Evolutionary conservation across 1,140 invertebrate species (phyloP).

Genomic region (Hylyphantes graminicola): DNA sequence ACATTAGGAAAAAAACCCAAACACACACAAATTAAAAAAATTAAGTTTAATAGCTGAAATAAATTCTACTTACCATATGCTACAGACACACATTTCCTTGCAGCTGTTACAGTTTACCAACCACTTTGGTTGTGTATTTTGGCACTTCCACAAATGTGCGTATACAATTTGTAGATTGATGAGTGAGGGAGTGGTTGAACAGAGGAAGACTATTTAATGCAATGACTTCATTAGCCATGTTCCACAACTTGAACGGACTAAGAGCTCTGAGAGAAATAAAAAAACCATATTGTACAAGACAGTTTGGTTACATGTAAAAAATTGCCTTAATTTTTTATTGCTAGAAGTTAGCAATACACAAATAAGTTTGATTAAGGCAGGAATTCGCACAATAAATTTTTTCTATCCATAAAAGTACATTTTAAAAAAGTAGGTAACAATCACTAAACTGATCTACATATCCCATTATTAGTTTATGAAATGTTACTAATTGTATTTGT

Average conservation of each 20-base stretch:
- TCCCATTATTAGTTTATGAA: too few relatives aligned
- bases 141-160: slow-evolving; percentile 80
- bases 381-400: too few relatives aligned
- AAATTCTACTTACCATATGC: slow-evolving; percentile 75
- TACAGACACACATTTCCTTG: slow-evolving; percentile 79
- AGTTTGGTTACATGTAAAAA: too few relatives aligned
- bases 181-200: slow-evolving; percentile 85
- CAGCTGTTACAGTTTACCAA: slow-evolving; percentile 84
- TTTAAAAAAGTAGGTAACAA: too few relatives aligned
- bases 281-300: background rate
- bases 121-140: slow-evolving; percentile 75
- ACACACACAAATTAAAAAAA: too few relatives aligned
- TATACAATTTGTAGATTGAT: slow-evolving; percentile 88
- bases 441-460: too few relatives aligned
- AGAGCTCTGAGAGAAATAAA: slow-evolving; percentile 73
- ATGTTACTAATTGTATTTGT: too few relatives aligned
- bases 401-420: too few relatives aligned
- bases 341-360: too few relatives aligned
- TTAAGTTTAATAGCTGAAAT: background rate
- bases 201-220: slow-evolving; percentile 80
- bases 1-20: too few relatives aligned
- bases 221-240: slow-evolving; percentile 79
- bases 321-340: too few relatives aligned
- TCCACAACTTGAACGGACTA: slow-evolving; percentile 84
- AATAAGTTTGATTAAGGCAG: too few relatives aligned